Percentiles rank a stretch among this genome's conserved stretches.
These are phyloP conservation scores for Homarus americanus DNA, from an alignment of 1,140 invertebrate species.

Conservation along the genomic window DNA sequence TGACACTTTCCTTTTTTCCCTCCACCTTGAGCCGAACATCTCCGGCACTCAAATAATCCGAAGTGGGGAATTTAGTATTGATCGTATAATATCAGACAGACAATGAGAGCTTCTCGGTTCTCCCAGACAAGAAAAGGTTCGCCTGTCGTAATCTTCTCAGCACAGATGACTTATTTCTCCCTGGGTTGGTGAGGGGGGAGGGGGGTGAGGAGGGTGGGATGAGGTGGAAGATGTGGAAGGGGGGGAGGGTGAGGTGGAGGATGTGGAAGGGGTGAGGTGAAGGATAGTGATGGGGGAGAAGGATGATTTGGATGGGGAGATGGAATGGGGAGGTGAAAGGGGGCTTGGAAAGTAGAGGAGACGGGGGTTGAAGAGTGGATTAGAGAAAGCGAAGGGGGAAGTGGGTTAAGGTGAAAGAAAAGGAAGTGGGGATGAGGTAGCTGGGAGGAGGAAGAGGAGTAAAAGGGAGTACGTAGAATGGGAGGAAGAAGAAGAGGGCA, in stretches of 20 bases:
- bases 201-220: background rate
- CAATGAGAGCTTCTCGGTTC: conserved; percentile 40
- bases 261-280: background rate
- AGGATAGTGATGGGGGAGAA: background rate
- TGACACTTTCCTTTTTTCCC: background rate
- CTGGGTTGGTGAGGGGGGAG: background rate
- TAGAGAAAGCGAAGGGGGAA: background rate
- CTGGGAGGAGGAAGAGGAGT: background rate
- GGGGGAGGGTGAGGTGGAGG: background rate
- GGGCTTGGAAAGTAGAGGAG: background rate
- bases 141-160: conserved; percentile 46
- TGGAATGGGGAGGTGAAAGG: background rate
- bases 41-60: conserved; percentile 17
- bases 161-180: conserved; percentile 48
- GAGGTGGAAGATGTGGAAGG: background rate
- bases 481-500: background rate
- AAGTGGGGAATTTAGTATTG: conserved; percentile 50
- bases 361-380: background rate
- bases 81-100: conserved; percentile 42
- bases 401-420: too few species aligned
- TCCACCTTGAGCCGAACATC: background rate
- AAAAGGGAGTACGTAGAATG: background rate
- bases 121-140: conserved; percentile 27
- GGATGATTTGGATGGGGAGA: too few species aligned
- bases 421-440: background rate